Evolutionary conservation across 2,888 invertebrate species (phyloP), one percentile per base, ranked within the genome.

Genomic region (Agrochola macilenta): DNA sequence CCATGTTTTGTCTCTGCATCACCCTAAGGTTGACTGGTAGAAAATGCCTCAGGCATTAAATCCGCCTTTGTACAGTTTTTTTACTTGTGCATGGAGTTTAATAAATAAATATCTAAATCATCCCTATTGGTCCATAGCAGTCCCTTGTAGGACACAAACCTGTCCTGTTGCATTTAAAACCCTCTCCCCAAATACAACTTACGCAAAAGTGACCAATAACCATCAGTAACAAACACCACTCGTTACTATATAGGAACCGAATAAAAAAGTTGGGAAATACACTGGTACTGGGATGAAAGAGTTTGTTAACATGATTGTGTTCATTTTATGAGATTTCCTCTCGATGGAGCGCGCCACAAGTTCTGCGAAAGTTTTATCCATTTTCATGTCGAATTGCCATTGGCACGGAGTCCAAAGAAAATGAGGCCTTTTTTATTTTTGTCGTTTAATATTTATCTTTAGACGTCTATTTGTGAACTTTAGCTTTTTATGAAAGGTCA

Each of bases 291-390:
- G 60, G 57, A 69, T 70, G 73, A 68, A 78, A 73, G 69, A 82
- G 66, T 82, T 82, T 83, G 79, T 72, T 54, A 79, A 71, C 79
- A 69, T 72, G 71, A 79, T 83, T 78, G 68, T 71, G 74, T 78
- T 83, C 79, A 78, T 83, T 81, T 79, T 74, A 79, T 83, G 60
- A 79, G 74, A 83, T 74, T 83, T 82, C 63, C 60, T 74, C 70
- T 71, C 79, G 49, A 74, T 74, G 82, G 54, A 78, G 83, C 69
- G 75, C 69, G 54, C 74, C 69, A 79, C 83, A 74, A 83, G 74
- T 78, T 82, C 39, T 35, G 54, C 30, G 57, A 73, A 82, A 78
- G 26, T 81, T 82, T 70, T 46, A 78, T 78, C 60, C 69, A 54
- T 82, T 82, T 81, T 81, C 52, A 52, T 74, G 73, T 82, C 58